Percentiles rank a stretch among this genome's conserved stretches.
Evolutionary conservation across 1,140 invertebrate species (phyloP).

Genomic region (Latrodectus geometricus): DNA sequence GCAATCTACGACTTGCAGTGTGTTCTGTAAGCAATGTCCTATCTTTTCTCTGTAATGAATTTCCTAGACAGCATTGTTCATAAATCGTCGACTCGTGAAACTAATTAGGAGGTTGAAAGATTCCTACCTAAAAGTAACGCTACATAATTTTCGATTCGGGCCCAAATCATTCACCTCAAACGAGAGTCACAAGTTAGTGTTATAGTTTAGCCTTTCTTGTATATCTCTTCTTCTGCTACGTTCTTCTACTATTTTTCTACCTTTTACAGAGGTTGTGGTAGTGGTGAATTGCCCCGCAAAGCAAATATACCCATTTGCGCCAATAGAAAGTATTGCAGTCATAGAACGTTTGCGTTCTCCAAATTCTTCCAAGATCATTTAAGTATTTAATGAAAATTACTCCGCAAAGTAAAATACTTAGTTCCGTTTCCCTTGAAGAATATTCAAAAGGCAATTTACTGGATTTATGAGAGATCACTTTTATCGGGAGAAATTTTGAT

Average conservation of each 20-base stretch:
- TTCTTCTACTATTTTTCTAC: neutral
- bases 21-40: no score
- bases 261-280: neutral
- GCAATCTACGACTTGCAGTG: no score
- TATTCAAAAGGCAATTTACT: no score
- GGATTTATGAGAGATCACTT: no score
- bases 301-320: constrained; percentile 31
- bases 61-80: neutral
- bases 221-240: neutral
- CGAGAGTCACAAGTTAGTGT: constrained; percentile 12
- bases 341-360: neutral
- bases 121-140: constrained; percentile 39
- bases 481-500: no score
- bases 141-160: constrained; percentile 55
- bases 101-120: constrained; percentile 53
- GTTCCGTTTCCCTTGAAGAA: no score
- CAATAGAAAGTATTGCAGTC: constrained; percentile 35
- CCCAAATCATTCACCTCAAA: constrained; percentile 38
- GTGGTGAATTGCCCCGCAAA: constrained; percentile 38
- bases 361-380: constrained; percentile 7
- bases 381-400: constrained; percentile 35
- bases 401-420: neutral
- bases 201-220: neutral
- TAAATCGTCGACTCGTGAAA: neutral
- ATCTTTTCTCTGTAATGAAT: constrained; percentile 7